phyloP scores from a whole-genome alignment of 2,888 invertebrate species.

The Ormyrus thymus region DNA sequence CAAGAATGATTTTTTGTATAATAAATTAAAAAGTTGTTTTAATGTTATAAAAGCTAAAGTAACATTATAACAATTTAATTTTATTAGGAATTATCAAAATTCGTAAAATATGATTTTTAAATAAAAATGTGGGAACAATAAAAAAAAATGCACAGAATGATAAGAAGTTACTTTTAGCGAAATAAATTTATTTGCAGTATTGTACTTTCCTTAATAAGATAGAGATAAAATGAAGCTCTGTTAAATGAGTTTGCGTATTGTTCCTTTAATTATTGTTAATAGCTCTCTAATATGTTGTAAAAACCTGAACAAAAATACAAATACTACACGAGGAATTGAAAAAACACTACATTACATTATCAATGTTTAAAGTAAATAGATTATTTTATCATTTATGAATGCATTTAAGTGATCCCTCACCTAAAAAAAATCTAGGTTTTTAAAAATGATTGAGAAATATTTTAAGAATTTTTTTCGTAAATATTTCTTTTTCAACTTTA shows the following conservation, averaged over 20 bases:
- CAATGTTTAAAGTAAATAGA: slow-evolving; percentile 26
- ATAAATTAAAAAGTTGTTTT: slow-evolving; percentile 23
- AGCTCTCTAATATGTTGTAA: slow-evolving; percentile 54
- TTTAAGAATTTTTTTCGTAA: slow-evolving; percentile 22
- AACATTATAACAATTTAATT: slow-evolving; percentile 21
- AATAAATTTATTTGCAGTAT: slow-evolving; percentile 52
- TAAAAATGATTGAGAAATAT: slow-evolving; percentile 34
- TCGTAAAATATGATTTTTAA: slow-evolving; percentile 29
- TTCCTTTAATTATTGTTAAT: slow-evolving; percentile 50
- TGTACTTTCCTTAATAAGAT: slow-evolving; percentile 43
- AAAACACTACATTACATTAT: slow-evolving; percentile 6
- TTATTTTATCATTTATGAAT: slow-evolving; percentile 34
- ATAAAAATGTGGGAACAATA: slow-evolving; percentile 49
- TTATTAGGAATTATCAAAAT: slow-evolving; percentile 29
- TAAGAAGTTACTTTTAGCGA: slow-evolving; percentile 28
- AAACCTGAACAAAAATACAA: slow-evolving; percentile 40
- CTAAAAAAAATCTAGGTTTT: background rate
- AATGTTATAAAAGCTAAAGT: background rate
- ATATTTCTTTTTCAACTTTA: slow-evolving; percentile 30
- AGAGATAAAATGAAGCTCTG: slow-evolving; percentile 36
- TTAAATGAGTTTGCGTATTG: slow-evolving; percentile 44
- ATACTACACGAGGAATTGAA: slow-evolving; percentile 44
- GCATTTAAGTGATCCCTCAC: slow-evolving; percentile 43
- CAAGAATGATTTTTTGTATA: slow-evolving; percentile 31
- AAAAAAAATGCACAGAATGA: slow-evolving; percentile 34